Evolutionary conservation across 2,888 invertebrate species (phyloP).

Genomic region (Bembecia ichneumoniformis): DNA sequence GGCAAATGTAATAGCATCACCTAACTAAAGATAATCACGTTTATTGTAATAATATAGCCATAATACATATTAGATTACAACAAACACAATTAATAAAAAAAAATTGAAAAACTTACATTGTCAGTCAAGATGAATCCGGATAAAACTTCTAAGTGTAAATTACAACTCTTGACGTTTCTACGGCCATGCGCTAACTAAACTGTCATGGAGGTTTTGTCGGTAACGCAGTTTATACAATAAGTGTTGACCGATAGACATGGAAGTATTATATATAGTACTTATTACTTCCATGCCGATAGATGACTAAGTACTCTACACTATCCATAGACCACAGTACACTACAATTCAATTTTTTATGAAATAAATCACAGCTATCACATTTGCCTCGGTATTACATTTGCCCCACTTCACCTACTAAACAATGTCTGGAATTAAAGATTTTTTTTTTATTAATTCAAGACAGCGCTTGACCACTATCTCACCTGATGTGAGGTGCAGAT

Average conservation of each 20-base stretch:
- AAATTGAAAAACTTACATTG: slow-evolving; percentile 1
- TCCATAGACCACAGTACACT: too few species aligned
- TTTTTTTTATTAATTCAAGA: too few species aligned
- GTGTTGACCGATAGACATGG: neutral
- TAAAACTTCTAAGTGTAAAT: neutral
- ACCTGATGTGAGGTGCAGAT: too few species aligned
- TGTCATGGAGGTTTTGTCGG: neutral
- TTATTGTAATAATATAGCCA: neutral
- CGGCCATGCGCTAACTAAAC: neutral
- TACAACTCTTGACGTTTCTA: neutral
- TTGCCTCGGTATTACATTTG: neutral
- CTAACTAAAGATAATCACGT: neutral
- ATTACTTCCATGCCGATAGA: neutral
- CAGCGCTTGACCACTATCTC: too few species aligned
- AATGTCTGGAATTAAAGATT: too few species aligned
- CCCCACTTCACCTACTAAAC: neutral
- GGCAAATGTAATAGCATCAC: neutral
- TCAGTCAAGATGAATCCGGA: neutral
- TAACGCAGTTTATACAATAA: neutral
- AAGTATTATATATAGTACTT: neutral
- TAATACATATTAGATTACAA: neutral
- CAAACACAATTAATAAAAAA: neutral
- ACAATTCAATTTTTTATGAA: too few species aligned
- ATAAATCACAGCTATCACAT: too few species aligned
- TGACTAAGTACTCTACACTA: neutral